phyloP scores from a whole-genome alignment of 1,140 invertebrate species.

The Apis dorsata region DNA sequence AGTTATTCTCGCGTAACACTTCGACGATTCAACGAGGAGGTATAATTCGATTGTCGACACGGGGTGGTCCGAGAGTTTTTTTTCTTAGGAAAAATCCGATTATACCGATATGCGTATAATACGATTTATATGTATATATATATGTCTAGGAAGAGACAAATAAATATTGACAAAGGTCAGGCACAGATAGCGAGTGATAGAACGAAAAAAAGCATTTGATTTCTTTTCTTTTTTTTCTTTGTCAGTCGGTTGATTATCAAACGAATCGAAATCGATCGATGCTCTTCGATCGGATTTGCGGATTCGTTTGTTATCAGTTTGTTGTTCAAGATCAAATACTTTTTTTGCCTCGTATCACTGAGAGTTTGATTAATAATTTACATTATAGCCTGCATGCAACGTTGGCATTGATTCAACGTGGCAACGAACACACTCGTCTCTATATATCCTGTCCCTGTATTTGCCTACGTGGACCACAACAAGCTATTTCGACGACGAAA shows the following conservation, averaged over 20 bases:
- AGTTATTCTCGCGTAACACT: background rate
- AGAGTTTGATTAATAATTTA: conserved; percentile 47
- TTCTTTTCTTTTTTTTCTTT: too few species aligned
- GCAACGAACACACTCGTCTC: conserved; percentile 12
- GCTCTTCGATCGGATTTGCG: background rate
- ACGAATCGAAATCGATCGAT: background rate
- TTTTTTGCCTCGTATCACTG: conserved; percentile 13
- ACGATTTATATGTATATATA: conserved; percentile 22
- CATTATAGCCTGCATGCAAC: conserved; percentile 44
- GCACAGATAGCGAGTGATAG: conserved; percentile 74
- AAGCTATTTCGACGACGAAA: too few species aligned
- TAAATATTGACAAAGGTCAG: conserved; percentile 71
- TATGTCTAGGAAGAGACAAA: conserved; percentile 44
- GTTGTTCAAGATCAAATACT: conserved; percentile 15
- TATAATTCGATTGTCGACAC: conserved; percentile 57
- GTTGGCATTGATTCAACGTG: background rate
- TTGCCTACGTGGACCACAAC: background rate
- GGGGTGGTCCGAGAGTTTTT: conserved; percentile 46
- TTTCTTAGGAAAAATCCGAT: conserved; percentile 3
- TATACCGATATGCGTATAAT: conserved; percentile 16
- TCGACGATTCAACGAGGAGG: background rate
- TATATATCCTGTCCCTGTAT: conserved; percentile 20
- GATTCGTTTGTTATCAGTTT: background rate
- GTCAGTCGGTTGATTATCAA: background rate
- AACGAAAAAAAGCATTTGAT: conserved; percentile 56